Conservation (phyloP, 2,113 vertebrate genomes). For the Oenanthe oenanthe region DNA sequence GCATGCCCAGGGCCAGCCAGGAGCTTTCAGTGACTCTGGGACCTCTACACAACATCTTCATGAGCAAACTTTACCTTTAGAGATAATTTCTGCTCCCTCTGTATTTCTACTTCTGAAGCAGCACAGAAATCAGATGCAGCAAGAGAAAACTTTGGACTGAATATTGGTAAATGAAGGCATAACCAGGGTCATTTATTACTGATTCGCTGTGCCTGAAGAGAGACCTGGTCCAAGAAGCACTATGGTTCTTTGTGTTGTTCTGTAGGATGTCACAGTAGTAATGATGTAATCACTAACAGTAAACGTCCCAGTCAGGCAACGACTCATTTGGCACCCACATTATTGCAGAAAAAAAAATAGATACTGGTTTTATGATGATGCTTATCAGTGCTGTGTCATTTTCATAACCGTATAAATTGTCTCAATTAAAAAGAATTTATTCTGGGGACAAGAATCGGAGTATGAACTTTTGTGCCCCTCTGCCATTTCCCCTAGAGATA, state of each 20-base stretch:
- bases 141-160: background rate
- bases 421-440: background rate
- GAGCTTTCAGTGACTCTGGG: background rate
- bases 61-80: background rate
- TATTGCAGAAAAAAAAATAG: background rate
- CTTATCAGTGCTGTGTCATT: conserved; percentile 5
- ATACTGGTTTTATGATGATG: background rate
- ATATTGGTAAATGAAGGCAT: background rate
- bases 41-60: background rate
- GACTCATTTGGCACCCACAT: background rate
- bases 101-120: background rate
- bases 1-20: accelerated
- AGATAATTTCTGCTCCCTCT: background rate
- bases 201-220: background rate
- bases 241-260: background rate
- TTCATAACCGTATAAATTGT: background rate
- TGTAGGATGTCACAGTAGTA: background rate
- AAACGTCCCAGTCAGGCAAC: background rate
- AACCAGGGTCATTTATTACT: background rate
- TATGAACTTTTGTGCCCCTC: background rate
- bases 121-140: background rate
- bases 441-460: background rate
- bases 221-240: background rate
- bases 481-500: background rate
- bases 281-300: background rate